These are phyloP conservation scores for Trissoscelio sp. DNA, from an alignment of 2,888 invertebrate species.

Conservation along the genomic window DNA sequence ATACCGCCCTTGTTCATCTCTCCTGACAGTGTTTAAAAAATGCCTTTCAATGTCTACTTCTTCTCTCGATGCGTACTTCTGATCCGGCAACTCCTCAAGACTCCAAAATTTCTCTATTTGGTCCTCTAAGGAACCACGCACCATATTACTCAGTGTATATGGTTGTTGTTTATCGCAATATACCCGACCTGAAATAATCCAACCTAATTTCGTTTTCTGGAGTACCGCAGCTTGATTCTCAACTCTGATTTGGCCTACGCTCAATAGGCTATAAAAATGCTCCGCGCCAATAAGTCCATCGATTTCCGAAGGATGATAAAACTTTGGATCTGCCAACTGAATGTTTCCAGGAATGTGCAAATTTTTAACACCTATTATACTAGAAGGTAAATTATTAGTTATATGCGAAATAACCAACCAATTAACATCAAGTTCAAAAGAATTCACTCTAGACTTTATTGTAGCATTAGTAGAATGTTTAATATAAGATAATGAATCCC, in stretches of 20 bases:
- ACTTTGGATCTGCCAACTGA: slow-evolving; percentile 58
- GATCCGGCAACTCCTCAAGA: not conserved
- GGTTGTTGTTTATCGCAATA: not conserved
- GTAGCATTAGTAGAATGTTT: not conserved
- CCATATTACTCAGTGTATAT: not conserved
- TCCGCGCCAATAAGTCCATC: slow-evolving; percentile 62
- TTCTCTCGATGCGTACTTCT: not conserved
- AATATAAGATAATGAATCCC: not conserved
- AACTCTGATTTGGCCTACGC: slow-evolving; percentile 40
- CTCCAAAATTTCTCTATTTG: not conserved
- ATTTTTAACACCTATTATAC: not conserved
- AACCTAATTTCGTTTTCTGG: slow-evolving; percentile 64
- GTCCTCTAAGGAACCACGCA: not conserved
- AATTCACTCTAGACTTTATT: slow-evolving; percentile 14
- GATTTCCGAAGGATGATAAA: slow-evolving; percentile 1
- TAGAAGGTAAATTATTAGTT: not conserved
- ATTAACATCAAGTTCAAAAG: not conserved
- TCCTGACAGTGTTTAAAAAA: not conserved
- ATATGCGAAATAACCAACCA: slow-evolving; percentile 4
- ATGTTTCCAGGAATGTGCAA: slow-evolving; percentile 14
- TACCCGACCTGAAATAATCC: slow-evolving; percentile 46
- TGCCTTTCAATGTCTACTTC: too few relatives aligned
- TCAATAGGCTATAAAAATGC: slow-evolving; percentile 45
- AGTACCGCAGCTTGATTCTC: not conserved
- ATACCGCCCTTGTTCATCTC: slow-evolving; percentile 5